Evolutionary conservation across 1,140 invertebrate genomes (phyloP).

Genomic region (Drosophila pectinifera): DNA sequence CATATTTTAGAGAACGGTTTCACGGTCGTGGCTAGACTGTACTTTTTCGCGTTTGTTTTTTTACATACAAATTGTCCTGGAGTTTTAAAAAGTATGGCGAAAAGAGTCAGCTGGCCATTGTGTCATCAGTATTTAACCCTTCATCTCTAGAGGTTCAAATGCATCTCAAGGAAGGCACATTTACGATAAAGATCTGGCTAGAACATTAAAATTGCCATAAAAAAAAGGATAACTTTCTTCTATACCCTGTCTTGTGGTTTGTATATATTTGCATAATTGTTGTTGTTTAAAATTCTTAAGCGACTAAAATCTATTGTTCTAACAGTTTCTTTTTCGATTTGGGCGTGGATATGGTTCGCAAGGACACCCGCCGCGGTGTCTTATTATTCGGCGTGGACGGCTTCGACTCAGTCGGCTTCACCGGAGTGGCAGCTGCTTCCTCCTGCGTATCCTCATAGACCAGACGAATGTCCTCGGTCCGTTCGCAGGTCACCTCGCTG

Average conservation of each 20-base stretch:
- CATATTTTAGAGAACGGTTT: neutral
- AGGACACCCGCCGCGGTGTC: slow-evolving; percentile 88
- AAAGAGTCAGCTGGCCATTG: too few relatives aligned
- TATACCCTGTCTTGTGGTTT: slow-evolving; percentile 21
- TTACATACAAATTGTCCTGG: too few relatives aligned
- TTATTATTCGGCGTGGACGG: slow-evolving; percentile 80
- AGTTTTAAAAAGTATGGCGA: too few relatives aligned
- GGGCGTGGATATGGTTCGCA: slow-evolving; percentile 91
- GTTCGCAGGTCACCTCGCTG: slow-evolving; percentile 82
- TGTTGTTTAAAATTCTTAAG: slow-evolving; percentile 29
- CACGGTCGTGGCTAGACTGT: slow-evolving; percentile 7
- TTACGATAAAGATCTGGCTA: too few relatives aligned
- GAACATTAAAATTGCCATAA: neutral
- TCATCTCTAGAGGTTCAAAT: too few relatives aligned
- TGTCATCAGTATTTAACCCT: too few relatives aligned
- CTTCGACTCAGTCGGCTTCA: slow-evolving; percentile 45
- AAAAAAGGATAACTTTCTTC: neutral
- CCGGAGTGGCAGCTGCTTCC: slow-evolving; percentile 44
- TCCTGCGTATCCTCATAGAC: slow-evolving; percentile 87
- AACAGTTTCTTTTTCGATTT: slow-evolving; percentile 88
- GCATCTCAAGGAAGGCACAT: too few relatives aligned
- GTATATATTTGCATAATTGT: slow-evolving; percentile 11
- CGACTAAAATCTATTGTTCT: slow-evolving; percentile 49
- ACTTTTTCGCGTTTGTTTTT: neutral
- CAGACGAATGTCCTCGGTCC: slow-evolving; percentile 89